Conservation (phyloP, 2,113 vertebrate genomes). For the Lasiurus cinereus region DNA sequence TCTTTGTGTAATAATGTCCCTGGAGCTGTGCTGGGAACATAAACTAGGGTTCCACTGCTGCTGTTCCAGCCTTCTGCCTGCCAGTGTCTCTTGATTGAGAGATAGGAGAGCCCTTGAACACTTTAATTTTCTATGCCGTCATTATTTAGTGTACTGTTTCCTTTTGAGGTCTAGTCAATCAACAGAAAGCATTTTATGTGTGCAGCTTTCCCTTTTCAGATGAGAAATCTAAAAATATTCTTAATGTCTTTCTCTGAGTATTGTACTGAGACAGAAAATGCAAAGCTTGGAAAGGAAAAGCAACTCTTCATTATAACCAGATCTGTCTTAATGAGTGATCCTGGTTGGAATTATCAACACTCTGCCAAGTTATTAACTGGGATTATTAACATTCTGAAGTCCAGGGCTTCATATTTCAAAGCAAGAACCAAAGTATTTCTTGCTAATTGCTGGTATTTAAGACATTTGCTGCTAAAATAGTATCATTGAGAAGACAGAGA, state of each 20-base stretch:
- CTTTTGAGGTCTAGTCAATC: neutral
- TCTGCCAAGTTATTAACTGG: neutral
- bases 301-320: neutral
- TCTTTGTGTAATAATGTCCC: neutral
- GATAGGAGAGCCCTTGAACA: neutral
- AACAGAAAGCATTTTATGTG: neutral
- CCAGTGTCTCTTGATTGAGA: neutral
- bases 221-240: constrained; percentile 22
- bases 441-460: constrained; percentile 18
- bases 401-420: neutral
- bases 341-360: neutral
- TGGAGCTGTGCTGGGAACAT: too few relatives aligned
- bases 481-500: constrained; percentile 20
- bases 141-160: neutral
- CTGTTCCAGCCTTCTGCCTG: neutral
- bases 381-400: neutral
- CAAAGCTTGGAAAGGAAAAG: constrained; percentile 14
- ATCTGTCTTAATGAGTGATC: constrained; percentile 11
- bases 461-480: constrained; percentile 36
- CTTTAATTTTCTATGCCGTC: neutral
- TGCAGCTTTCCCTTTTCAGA: neutral
- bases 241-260: neutral
- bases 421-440: neutral
- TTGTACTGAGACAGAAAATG: neutral
- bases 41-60: neutral